Evolutionary conservation across 2,888 invertebrate genomes (phyloP).

Genomic region (Agriotes lineatus): DNA sequence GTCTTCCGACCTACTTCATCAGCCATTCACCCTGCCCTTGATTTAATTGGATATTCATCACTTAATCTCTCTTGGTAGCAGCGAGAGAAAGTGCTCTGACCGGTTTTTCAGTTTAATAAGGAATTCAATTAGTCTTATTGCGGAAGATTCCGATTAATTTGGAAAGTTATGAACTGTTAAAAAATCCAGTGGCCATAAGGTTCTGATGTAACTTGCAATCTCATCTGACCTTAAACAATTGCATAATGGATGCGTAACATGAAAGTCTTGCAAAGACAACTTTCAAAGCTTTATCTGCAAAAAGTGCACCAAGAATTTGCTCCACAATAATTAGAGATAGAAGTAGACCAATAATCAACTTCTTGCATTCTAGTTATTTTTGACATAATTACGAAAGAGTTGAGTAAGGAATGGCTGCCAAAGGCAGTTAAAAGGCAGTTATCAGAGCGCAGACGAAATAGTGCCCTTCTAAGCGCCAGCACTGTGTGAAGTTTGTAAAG

Average conservation of each 20-base stretch:
- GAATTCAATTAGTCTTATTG: no score
- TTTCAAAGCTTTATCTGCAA: no score
- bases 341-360: background rate
- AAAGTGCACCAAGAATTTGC: background rate
- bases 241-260: no score
- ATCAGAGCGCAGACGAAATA: slow-evolving; percentile 6
- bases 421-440: background rate
- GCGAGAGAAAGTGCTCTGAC: slow-evolving; percentile 10
- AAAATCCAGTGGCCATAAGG: no score
- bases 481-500: slow-evolving; percentile 24
- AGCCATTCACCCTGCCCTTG: slow-evolving; percentile 49
- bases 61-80: background rate
- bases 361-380: background rate
- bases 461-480: slow-evolving; percentile 17
- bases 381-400: slow-evolving; percentile 4
- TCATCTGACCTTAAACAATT: no score
- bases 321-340: background rate
- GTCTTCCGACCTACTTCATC: slow-evolving; percentile 21
- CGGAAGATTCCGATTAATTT: no score
- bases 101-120: background rate
- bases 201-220: no score
- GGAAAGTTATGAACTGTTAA: no score
- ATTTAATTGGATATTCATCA: slow-evolving; percentile 23
- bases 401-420: slow-evolving; percentile 10
- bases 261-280: no score